Evolutionary conservation across 1,140 invertebrate species (phyloP), one percentile per base, ranked within the genome.

Genomic region (Gryllus bimaculatus): DNA sequence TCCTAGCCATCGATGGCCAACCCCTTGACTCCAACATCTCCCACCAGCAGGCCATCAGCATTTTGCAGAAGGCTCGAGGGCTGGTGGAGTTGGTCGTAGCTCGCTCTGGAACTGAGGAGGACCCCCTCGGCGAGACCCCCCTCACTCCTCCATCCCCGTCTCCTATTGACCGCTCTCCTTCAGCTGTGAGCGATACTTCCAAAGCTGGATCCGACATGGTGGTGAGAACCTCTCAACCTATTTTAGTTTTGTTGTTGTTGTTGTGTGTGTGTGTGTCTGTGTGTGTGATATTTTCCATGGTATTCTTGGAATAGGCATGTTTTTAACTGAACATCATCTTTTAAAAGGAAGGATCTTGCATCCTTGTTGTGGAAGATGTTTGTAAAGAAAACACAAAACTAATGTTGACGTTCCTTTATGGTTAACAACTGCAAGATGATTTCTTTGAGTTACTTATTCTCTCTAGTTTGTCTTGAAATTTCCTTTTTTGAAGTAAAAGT

Each of bases 1-100:
- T 97, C 85, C 85, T 97, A 84, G 93, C 94, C 81, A 93, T 97
- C 83, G 94, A 97, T 90, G 93, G 93, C 82, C 93, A 95, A 84
- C 92, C 93, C 79, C 87, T 96, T 83, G 92, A 93, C 84, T 91
- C 92, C 75, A 92, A 93, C 85, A 92, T 97, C 85, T 95, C 94
- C 78, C 95, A 96, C 86, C 93, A 96, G 85, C 90, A 94, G 88
- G 93, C 94, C 82, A 93, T 96, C 84, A 89, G 90, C 82, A 92
- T 95, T 82, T 87, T 96, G 83, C 93, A 96, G 87, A 91, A 93
- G 86, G 92, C 93, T 76, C 88, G 90, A 80, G 93, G 93, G 81
- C 87, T 92, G 83, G 92, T 94, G 81, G 91, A 92, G 86, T 87
- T 93, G 84, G 90, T 93, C 78, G 90, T 94, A 84, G 92, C 92